phyloP scores from a whole-genome alignment of 1,140 invertebrate species.

The Leptestheria dahalacensis region DNA sequence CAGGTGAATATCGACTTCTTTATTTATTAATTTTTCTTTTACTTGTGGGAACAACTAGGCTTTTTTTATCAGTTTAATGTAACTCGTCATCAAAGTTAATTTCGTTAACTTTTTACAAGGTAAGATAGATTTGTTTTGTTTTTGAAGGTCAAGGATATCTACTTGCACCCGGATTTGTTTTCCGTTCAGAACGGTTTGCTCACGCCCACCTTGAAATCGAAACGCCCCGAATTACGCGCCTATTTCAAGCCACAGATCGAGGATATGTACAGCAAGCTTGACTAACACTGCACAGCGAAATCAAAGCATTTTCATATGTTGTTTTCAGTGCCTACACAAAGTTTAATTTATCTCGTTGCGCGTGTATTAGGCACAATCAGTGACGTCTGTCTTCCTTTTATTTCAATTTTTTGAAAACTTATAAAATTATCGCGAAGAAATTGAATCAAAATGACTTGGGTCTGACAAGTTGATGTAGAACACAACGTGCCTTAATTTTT shows the following conservation, averaged over 20 bases:
- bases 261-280: slow-evolving; percentile 63
- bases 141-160: slow-evolving; percentile 73
- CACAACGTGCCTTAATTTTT: too few species aligned
- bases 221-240: slow-evolving; percentile 72
- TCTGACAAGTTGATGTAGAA: not conserved
- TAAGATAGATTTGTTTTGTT: slow-evolving; percentile 7
- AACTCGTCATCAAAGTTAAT: slow-evolving; percentile 1
- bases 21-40: not conserved
- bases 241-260: slow-evolving; percentile 81
- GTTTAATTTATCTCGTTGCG: too few species aligned
- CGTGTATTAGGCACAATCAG: too few species aligned
- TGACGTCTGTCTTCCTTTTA: too few species aligned
- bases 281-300: slow-evolving; percentile 19
- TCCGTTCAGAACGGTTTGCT: slow-evolving; percentile 91
- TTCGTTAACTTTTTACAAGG: not conserved
- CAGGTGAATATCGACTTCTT: slow-evolving; percentile 46
- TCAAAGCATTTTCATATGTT: not conserved
- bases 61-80: too few species aligned
- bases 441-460: not conserved
- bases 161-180: slow-evolving; percentile 83
- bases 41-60: too few species aligned
- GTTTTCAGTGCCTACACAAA: not conserved
- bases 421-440: not conserved
- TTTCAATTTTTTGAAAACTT: not conserved
- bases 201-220: slow-evolving; percentile 91